phyloP scores from a whole-genome alignment of 2,888 invertebrate genomes.

The Cosmopolites sordidus region DNA sequence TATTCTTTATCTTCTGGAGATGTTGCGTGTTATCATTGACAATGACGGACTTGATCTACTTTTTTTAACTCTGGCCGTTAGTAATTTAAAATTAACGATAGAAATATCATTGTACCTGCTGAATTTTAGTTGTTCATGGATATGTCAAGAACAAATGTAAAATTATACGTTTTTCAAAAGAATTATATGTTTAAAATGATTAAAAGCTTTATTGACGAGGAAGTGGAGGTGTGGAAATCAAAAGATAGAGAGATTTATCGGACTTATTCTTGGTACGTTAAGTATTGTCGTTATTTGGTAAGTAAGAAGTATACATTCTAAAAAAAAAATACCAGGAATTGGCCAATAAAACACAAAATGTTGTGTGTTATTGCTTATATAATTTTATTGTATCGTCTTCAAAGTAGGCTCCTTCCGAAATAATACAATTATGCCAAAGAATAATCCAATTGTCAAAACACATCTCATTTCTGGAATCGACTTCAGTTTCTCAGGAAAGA shows the following conservation, averaged over 20 bases:
- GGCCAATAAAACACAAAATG: too few species aligned
- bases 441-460: too few species aligned
- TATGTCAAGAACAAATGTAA: not conserved
- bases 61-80: not conserved
- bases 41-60: not conserved
- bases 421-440: too few species aligned
- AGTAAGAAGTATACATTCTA: too few species aligned
- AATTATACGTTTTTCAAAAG: slow-evolving; percentile 2
- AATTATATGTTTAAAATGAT: not conserved
- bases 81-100: too few species aligned
- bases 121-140: slow-evolving; percentile 2
- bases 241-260: not conserved
- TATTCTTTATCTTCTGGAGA: not conserved
- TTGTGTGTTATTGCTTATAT: too few species aligned
- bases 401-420: too few species aligned
- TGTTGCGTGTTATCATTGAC: not conserved
- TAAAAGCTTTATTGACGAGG: not conserved
- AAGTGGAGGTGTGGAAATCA: not conserved
- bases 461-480: too few species aligned
- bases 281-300: not conserved
- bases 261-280: not conserved
- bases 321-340: too few species aligned
- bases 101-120: too few species aligned
- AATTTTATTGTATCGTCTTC: too few species aligned
- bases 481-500: too few species aligned